Base-by-base conservation (phyloP, 2,113 vertebrate species). In the Lates calcarifer region DNA sequence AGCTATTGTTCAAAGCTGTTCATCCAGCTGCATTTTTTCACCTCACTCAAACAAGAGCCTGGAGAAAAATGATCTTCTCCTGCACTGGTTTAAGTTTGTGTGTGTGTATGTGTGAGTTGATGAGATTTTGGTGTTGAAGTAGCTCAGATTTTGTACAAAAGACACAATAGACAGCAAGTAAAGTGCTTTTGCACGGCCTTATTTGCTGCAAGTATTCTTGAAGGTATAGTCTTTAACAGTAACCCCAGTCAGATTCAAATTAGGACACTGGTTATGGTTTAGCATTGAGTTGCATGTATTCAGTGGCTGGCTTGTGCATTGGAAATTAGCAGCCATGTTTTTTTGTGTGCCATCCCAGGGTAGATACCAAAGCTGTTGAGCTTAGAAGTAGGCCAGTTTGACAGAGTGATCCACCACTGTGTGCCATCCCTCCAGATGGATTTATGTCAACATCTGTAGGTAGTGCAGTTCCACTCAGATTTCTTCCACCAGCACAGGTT, bases 381-480 rank as follows among this genome's bases (percentile, higher is more conserved):
- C 31, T 41, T 58, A 60, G 74, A 93, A 90, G 82, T 91, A 90
- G 92, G 90, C 86, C 91, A 90, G 45, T 87, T 88, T 90, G 76
- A 90, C 81, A 72, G 75, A 71, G 78, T 78, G 86, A 81, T 90
- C 70, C 60, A 72, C 78, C 76, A 28, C 75, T 81, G 70, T 66
- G 81, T 79, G 75, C 47, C 62, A 12, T 81, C 79, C 66, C 51
- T 56, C 76, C 75, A 83, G 78, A 91, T 76, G 74, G 77, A 81
- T 77, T 73, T 79, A 49, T 63, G 28, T 77, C 78, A 87, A 58
- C 81, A 84, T 89, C 67, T 90, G 51, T 51, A 67, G 51, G 28
- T 63, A 17, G 73, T 49, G 39, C 65, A 60, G 71, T 33, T 43
- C 6, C 6, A n/a, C 41, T 47, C 31, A 41, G 7, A 29, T 58